Base-by-base conservation (phyloP, 35 echinoderm and acorn worm genomes). In the Apostichopus japonicus region DNA sequence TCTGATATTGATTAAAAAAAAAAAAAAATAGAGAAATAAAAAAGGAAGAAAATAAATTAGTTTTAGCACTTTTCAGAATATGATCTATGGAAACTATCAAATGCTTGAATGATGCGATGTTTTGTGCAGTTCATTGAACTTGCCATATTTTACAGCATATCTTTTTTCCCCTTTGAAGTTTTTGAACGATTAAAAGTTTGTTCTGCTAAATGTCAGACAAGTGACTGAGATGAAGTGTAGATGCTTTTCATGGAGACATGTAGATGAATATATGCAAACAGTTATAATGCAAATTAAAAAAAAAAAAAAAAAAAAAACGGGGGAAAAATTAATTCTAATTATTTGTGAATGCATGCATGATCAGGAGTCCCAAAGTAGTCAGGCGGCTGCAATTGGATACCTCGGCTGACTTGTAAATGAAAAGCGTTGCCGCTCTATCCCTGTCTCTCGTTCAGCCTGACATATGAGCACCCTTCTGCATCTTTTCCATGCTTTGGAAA, bases 391-490 rank as follows among this genome's bases (percentile, higher is more conserved):
- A 84, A 84, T 6, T 23, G 54, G 81, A 84, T 58, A 84, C 54
- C 54, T 11, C 4, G n/a, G 15, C 55, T 84, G 81, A 84, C 23
- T 84, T 55, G 81, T 59, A 54, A 57, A 5, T 75, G 16, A 84
- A 84, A 23, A 57, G 14, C 8, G 51, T 52, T 83, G 79, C 55
- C 19, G 57, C 54, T 57, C 17, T 84, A n/a, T 58, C 17, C 8
- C 57, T n/a, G 16, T 58, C 81, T 57, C 81, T 75, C 17, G 56
- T 84, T 58, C 54, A 84, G 81, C 56, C 56, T 84, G 81, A 84
- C 81, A 84, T 84, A 19, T 22, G 56, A 84, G 33, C 13, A 57
- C 55, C 54, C 54, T 57, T 57, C 81, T 23, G 3, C 22, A 57
- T 8, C 55, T 84, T 54, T 21, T 57, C 14, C n/a, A 19, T 84